Percentiles rank a stretch among this genome's conserved stretches.
These are phyloP conservation scores for Chloroclystis v-ata DNA, from an alignment of 2,888 invertebrate species.

Conservation along the genomic window DNA sequence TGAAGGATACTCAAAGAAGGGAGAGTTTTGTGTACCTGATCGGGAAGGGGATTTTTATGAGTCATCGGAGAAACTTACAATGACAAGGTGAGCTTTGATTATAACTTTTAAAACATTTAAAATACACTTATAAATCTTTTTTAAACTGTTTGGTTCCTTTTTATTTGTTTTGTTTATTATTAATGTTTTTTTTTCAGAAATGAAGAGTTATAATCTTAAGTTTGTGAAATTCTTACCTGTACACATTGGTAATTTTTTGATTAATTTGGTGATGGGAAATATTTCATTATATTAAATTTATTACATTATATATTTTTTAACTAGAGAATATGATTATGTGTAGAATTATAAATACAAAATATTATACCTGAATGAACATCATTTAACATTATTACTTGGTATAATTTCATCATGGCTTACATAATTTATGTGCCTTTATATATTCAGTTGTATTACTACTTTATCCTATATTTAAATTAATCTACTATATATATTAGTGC, in stretches of 20 bases:
- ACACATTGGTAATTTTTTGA: conserved; percentile 48
- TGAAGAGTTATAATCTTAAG: conserved; percentile 55
- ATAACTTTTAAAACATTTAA: not conserved
- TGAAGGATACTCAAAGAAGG: conserved; percentile 82
- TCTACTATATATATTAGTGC: too few relatives aligned
- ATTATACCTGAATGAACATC: too few relatives aligned
- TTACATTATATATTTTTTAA: too few relatives aligned
- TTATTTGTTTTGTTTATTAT: not conserved
- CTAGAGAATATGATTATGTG: too few relatives aligned
- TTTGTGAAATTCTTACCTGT: conserved; percentile 33
- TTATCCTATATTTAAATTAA: too few relatives aligned
- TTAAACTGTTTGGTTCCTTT: too few relatives aligned
- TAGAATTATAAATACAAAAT: too few relatives aligned
- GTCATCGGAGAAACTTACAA: conserved; percentile 51
- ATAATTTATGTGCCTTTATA: too few relatives aligned
- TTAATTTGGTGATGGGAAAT: conserved; percentile 48
- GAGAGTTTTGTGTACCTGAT: conserved; percentile 87
- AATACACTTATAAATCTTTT: too few relatives aligned
- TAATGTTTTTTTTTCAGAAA: conserved; percentile 60
- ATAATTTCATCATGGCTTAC: too few relatives aligned
- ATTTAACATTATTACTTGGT: too few relatives aligned
- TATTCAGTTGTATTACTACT: too few relatives aligned
- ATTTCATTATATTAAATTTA: not conserved
- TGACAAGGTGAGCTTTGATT: conserved; percentile 47
- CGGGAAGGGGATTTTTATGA: conserved; percentile 50